Conservation (phyloP, 1,140 invertebrate genomes). For the Ceratosolen fusciceps region DNA sequence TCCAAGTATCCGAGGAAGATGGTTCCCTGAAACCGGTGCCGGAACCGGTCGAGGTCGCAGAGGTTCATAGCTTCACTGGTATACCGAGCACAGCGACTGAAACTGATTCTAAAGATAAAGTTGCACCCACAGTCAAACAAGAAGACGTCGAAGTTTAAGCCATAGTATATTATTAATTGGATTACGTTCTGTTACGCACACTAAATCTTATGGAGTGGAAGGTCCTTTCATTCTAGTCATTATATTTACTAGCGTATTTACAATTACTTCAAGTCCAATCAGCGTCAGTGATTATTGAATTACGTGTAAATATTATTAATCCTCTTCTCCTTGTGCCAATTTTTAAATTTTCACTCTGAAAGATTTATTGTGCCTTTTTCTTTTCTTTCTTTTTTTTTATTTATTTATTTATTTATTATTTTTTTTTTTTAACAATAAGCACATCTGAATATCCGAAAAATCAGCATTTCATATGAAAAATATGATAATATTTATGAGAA, state of each 20-base stretch:
- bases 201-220: neutral
- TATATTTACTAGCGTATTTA: no score
- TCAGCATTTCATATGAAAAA: no score
- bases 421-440: neutral
- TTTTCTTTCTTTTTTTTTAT: neutral
- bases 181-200: no score
- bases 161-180: neutral
- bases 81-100: slow-evolving; percentile 52
- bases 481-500: no score
- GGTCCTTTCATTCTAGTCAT: neutral
- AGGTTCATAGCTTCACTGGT: slow-evolving; percentile 55
- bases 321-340: neutral
- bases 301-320: slow-evolving; percentile 2
- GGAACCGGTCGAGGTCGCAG: slow-evolving; percentile 60
- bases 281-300: neutral
- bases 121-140: slow-evolving; percentile 62
- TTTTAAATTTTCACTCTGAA: neutral
- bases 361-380: neutral
- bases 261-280: no score
- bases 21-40: slow-evolving; percentile 64
- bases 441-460: no score
- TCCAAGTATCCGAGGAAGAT: slow-evolving; percentile 80
- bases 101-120: slow-evolving; percentile 55
- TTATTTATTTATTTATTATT: neutral
- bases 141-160: slow-evolving; percentile 61